phyloP scores from a whole-genome alignment of 2,888 invertebrate species.

The Drosophila maculinotata region DNA sequence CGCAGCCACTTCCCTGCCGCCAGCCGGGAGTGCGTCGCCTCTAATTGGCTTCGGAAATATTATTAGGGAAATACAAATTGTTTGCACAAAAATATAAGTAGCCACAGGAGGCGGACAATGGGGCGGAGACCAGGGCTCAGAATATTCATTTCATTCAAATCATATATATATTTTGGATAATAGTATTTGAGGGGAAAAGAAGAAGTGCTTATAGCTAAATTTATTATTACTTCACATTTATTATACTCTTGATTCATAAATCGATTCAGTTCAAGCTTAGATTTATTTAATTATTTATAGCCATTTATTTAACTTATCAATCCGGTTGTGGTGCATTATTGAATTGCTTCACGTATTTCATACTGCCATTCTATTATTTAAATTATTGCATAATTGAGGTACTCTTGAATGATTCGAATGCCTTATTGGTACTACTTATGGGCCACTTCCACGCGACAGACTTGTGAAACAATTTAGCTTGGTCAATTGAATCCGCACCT shows the following conservation, averaged over 20 bases:
- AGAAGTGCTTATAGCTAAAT: neutral
- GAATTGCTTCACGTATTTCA: no score
- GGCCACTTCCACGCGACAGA: conserved; percentile 2
- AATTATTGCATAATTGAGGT: neutral
- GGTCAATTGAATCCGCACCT: conserved; percentile 66
- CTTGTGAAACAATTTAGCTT: conserved; percentile 21
- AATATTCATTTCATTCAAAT: conserved; percentile 17
- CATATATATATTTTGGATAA: neutral
- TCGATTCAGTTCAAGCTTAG: no score
- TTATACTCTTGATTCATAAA: neutral
- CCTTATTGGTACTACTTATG: conserved; percentile 22
- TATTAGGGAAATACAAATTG: conserved; percentile 67
- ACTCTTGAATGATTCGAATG: neutral
- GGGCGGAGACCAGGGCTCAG: neutral
- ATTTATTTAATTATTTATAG: no score
- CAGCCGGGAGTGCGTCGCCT: conserved; percentile 57
- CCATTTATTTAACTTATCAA: no score
- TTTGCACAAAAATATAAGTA: conserved; percentile 38
- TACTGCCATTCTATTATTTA: no score
- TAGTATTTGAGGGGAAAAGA: neutral
- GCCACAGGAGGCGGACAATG: conserved; percentile 2
- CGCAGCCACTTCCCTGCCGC: conserved; percentile 10
- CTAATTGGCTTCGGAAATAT: conserved; percentile 78
- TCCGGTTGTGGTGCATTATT: no score
- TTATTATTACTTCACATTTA: no score